Evolutionary conservation across 2,797 vertebrate species (phyloP), one percentile per base, ranked within the genome.

Genomic region (Pterois miles): DNA sequence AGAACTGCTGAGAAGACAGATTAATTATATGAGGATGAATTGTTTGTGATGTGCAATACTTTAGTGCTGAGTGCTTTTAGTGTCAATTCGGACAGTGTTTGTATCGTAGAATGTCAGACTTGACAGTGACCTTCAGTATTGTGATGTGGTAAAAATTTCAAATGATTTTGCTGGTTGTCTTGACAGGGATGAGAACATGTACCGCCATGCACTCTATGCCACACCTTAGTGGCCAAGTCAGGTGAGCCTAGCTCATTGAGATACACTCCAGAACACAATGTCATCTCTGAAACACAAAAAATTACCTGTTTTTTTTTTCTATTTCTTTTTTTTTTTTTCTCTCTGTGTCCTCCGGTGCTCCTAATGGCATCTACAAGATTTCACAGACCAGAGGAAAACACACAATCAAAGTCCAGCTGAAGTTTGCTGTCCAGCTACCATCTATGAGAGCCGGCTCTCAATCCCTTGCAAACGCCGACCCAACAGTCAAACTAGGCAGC

Each of bases 1-100:
- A 20, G n/a, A 54, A 43, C 52, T 8, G 36, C 36, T 33, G 33
- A 70, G 65, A 78, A 62, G 38, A 56, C 59, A 65, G 65, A 56
- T 2, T 22, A 65, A 80, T 79, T 75, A 85, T 75, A 64, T 23
- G 5, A 66, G 34, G n/a, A 54, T 22, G 31, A 76, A 72, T 16
- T 46, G n/a, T 43, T 12, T 54, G 14, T 16, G 57, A 48, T 2
- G 4, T 29, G 34, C n/a, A 57, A 4, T 29, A 40, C 52, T 31
- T 67, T 46, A 46, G 43, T 46, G 43, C 43, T 18, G 18, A 46
- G 18, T 6, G 22, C 54, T 14, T 6, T 36, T 34, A 16, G 6
- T 70, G 59, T 46, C 48, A 66, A 50, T 70, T n/a, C 18, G 22
- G 38, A 36, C 22, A 53, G 18, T 14, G 0, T 60, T 62, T 46